Percentiles rank a stretch among this genome's conserved stretches.
Conservation (phyloP, 2,797 vertebrate genomes). For the Dromococcyx pavoninus region DNA sequence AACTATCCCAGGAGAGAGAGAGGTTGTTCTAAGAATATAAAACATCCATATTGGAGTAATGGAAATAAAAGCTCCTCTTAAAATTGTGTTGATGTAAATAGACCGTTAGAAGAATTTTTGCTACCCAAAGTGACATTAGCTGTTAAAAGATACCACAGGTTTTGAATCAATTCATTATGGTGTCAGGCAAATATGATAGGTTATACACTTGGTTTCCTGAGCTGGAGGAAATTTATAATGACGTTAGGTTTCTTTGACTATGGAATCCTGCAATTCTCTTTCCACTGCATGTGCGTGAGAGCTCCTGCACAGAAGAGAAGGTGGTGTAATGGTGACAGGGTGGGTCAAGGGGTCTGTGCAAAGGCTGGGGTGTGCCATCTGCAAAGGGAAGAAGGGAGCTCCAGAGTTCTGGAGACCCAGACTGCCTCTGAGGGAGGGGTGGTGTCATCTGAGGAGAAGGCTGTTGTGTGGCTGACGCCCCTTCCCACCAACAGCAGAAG, state of each 20-base stretch:
- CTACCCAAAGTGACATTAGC: background rate
- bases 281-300: background rate
- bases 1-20: conserved; percentile 37
- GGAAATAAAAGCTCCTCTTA: conserved; percentile 23
- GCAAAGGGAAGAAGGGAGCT: background rate
- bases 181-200: background rate
- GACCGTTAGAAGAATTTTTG: background rate
- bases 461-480: accelerated
- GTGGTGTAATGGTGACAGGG: background rate
- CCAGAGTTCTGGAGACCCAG: background rate
- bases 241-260: background rate
- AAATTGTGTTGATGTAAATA: conserved; percentile 41
- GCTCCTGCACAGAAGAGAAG: background rate
- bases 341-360: no score
- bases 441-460: background rate
- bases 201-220: background rate
- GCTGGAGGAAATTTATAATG: background rate
- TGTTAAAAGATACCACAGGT: background rate
- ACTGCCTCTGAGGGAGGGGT: background rate
- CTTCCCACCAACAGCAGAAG: background rate
- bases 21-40: conserved; percentile 40
- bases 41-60: background rate
- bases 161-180: background rate
- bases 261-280: background rate
- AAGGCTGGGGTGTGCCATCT: background rate